Base-by-base conservation (phyloP, 2,113 vertebrate species). In the Rhizomys pruinosus region DNA sequence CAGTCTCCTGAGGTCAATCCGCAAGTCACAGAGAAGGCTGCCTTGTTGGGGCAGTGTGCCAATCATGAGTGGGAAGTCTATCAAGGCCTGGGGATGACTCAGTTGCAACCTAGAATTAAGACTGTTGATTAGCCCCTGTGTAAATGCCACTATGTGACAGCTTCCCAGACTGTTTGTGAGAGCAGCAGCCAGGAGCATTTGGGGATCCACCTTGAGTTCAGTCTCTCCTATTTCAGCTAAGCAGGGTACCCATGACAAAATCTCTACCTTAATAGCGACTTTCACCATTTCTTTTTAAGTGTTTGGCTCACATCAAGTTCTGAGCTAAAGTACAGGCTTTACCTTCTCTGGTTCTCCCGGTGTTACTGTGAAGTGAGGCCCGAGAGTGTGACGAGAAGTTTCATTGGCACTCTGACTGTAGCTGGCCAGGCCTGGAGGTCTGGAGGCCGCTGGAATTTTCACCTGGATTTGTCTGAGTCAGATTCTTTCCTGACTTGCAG, bases 91-190 rank as follows among this genome's bases (percentile, higher is more conserved):
- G 52, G 61, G 74, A 66, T 90, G 84, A 84, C 87, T 92, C 93
- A 96, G 90, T 77, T 92, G 93, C 85, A 68, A 69, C 93, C 94
- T 89, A 92, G 87, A 95, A 81, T 96, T 93, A 95, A 90, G 81
- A 77, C 20, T 15, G 79, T 89, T 93, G 89, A 94, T 79, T 77
- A 92, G 64, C 89, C 78, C 29, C 47, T 13, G 22, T 39, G n/a
- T 66, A 72, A 79, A 68, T 39, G 52, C 72, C 34, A 2, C 77
- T 77, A 34, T 90, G 74, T 77, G 77, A 81, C 39, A 84, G 87
- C 78, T 90, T 80, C 69, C 84, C 20, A 39, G 80, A 69, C 55
- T 80, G 15, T 77, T 61, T 89, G 68, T 57, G 39, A 81, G 89
- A 90, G 63, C 76, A 23, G 57, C 25, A 6, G 39, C 42, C 29